Conservation (phyloP, 2,888 invertebrate genomes). For the Coelinius sp. region DNA sequence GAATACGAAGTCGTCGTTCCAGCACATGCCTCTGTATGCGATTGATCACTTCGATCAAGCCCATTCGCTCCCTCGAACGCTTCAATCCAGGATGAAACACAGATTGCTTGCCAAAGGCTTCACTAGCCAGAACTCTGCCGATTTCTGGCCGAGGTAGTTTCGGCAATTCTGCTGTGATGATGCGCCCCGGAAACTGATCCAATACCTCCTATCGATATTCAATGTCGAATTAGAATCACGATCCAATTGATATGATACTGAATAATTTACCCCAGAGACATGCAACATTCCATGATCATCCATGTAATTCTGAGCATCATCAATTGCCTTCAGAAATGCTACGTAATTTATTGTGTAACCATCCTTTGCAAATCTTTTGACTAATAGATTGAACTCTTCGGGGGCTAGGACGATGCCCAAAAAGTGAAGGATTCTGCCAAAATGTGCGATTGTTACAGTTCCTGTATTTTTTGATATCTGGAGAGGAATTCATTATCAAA, state of each 20-base stretch:
- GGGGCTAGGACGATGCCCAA: constrained; percentile 79
- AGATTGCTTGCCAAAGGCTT: constrained; percentile 73
- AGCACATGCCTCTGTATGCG: constrained; percentile 79
- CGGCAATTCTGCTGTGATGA: constrained; percentile 79
- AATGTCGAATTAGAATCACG: no score
- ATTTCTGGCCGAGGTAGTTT: constrained; percentile 80
- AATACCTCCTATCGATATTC: constrained; percentile 70
- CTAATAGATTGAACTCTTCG: constrained; percentile 81
- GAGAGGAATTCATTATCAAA: no score
- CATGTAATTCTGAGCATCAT: constrained; percentile 77
- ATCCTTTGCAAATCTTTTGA: constrained; percentile 83
- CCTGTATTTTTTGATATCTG: constrained; percentile 83
- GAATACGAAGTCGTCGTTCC: constrained; percentile 77
- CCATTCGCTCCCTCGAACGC: constrained; percentile 71
- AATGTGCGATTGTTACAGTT: constrained; percentile 83
- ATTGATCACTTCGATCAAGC: constrained; percentile 74
- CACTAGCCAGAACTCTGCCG: constrained; percentile 72
- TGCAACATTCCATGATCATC: constrained; percentile 73
- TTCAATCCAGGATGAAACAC: constrained; percentile 76
- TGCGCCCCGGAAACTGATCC: constrained; percentile 76
- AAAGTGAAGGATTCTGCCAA: constrained; percentile 81
- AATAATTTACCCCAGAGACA: constrained; percentile 73
- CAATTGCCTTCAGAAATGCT: constrained; percentile 80
- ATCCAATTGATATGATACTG: not conserved
- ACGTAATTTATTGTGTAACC: constrained; percentile 85